Percentiles rank a stretch among this genome's conserved stretches.
Conservation (phyloP, 1,140 invertebrate species). For the Wiebesia pumilae region DNA sequence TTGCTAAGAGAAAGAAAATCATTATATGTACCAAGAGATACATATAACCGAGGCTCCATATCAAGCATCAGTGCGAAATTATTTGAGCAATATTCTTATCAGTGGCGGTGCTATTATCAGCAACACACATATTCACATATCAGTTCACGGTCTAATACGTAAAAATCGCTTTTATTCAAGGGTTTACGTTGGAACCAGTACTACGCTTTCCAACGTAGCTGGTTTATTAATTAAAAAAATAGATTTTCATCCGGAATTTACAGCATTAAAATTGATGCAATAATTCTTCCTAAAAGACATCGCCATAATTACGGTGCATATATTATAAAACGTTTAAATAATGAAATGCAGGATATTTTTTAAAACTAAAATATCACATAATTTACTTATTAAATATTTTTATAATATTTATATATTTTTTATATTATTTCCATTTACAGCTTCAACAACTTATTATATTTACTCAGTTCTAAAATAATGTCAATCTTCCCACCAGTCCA, state of each 20-base stretch:
- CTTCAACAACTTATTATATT: neutral
- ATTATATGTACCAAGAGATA: neutral
- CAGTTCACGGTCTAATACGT: neutral
- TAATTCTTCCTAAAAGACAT: neutral
- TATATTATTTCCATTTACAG: neutral
- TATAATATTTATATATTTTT: too few relatives aligned
- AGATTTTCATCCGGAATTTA: neutral
- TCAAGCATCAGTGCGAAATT: neutral
- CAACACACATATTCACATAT: neutral
- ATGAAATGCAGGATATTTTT: too few relatives aligned
- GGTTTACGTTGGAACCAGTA: neutral
- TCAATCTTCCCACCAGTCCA: neutral
- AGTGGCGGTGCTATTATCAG: neutral
- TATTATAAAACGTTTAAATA: neutral
- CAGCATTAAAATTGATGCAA: too few relatives aligned
- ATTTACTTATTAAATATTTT: too few relatives aligned
- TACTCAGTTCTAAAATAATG: neutral
- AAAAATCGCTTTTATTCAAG: neutral
- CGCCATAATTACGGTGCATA: neutral
- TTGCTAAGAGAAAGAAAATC: neutral
- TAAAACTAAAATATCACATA: too few relatives aligned
- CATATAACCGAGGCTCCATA: neutral
- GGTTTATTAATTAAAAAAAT: neutral
- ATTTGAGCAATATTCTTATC: neutral
- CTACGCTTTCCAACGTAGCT: too few relatives aligned